Percentiles rank a stretch among this genome's conserved stretches.
Evolutionary conservation across 2,797 vertebrate species (phyloP).

Genomic region (Pangasius macronema): DNA sequence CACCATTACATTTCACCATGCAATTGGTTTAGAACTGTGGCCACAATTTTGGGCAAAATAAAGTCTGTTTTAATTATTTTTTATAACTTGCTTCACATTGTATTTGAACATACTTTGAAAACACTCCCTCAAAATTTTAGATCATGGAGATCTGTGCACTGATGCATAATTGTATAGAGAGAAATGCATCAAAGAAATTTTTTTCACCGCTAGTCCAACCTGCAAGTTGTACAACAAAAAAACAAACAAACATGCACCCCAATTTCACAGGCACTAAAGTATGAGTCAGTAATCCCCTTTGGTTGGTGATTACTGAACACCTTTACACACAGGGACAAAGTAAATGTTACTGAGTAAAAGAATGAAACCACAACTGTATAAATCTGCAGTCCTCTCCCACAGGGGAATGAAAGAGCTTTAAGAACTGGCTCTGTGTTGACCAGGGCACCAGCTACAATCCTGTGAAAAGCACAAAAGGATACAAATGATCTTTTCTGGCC

Average conservation of each 20-base stretch:
- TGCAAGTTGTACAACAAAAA: neutral
- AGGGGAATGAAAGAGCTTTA: conserved; percentile 43
- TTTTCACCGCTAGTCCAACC: neutral
- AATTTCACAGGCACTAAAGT: conserved; percentile 28
- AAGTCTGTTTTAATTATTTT: neutral
- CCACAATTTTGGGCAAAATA: neutral
- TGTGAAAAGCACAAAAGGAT: conserved; percentile 43
- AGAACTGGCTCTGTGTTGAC: conserved; percentile 32
- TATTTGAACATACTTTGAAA: neutral
- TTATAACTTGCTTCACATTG: neutral
- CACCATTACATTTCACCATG: neutral
- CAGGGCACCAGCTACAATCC: conserved; percentile 47
- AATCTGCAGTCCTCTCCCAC: conserved; percentile 45
- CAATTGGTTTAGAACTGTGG: neutral
- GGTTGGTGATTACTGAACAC: conserved; percentile 37
- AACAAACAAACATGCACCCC: neutral
- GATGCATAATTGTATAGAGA: neutral
- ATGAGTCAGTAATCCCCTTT: conserved; percentile 13
- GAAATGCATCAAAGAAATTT: neutral
- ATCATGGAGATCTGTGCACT: neutral
- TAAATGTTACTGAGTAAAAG: conserved; percentile 44
- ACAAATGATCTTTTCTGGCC: conserved; percentile 53
- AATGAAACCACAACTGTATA: conserved; percentile 36
- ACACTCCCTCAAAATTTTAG: neutral
- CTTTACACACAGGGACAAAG: conserved; percentile 37